Conservation (phyloP, 2,797 vertebrate genomes). For the Sebastes itinus region DNA sequence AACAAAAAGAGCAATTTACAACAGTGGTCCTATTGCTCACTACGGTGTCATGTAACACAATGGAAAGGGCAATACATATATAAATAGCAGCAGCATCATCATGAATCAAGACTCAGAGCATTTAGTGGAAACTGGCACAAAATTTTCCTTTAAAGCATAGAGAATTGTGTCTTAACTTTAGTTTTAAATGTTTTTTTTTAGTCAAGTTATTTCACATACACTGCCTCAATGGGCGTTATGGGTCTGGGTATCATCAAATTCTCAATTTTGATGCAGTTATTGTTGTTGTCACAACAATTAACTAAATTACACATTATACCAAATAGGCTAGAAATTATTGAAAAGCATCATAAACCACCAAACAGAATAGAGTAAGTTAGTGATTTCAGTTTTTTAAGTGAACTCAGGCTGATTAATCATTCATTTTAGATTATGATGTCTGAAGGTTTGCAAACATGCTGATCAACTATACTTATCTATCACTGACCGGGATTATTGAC, state of each 20-base stretch:
- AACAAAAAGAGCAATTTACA: background rate
- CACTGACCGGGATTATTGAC: too few relatives aligned
- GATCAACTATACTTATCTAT: too few relatives aligned
- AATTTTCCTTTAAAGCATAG: background rate
- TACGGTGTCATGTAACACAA: background rate
- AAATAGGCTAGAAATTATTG: too few relatives aligned
- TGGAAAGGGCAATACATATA: background rate
- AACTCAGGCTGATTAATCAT: too few relatives aligned
- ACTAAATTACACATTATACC: too few relatives aligned
- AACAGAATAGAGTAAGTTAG: too few relatives aligned
- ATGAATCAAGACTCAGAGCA: background rate
- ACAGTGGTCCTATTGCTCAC: background rate
- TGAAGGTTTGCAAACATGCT: too few relatives aligned
- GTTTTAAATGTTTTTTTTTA: background rate
- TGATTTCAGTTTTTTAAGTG: too few relatives aligned
- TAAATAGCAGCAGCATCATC: background rate
- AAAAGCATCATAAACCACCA: too few relatives aligned
- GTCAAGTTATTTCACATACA: background rate
- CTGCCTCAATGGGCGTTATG: background rate
- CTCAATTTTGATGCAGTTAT: too few relatives aligned
- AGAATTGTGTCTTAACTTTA: background rate
- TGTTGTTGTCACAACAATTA: too few relatives aligned
- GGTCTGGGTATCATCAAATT: background rate
- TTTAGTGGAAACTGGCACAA: background rate
- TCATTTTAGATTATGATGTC: too few relatives aligned